These are phyloP conservation scores for Silurus asotus DNA, from an alignment of 2,113 vertebrate species.

Conservation along the genomic window DNA sequence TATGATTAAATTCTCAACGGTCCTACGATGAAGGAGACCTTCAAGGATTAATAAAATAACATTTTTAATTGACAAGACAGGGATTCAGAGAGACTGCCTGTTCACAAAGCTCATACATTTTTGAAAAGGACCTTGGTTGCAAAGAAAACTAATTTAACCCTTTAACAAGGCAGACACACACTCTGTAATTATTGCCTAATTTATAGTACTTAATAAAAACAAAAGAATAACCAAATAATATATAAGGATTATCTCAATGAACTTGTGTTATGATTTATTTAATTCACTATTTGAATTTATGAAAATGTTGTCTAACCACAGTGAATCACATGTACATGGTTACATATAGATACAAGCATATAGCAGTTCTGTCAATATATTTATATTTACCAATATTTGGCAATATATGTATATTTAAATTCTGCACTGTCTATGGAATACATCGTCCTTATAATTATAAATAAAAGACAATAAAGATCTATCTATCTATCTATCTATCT, in stretches of 20 bases:
- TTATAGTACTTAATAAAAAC: not conserved
- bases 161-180: not conserved
- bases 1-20: not conserved
- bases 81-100: not conserved
- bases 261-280: not conserved
- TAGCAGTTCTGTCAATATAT: not conserved
- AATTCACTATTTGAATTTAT: not conserved
- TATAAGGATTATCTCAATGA: not conserved
- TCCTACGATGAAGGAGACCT: not conserved
- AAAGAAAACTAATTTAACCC: not conserved
- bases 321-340: not conserved
- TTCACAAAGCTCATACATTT: not conserved
- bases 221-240: not conserved
- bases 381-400: not conserved
- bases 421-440: not conserved
- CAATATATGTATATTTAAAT: not conserved
- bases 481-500: too few relatives aligned
- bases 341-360: not conserved
- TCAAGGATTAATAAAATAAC: not conserved
- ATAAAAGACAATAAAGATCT: too few relatives aligned
- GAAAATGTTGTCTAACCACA: not conserved
- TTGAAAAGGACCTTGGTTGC: not conserved
- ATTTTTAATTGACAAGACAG: not conserved
- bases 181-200: not conserved
- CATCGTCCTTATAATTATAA: not conserved